A percentile compares a stretch with the other conserved stretches of the same genome.
Evolutionary conservation across 2,797 vertebrate species (phyloP).

Genomic region (Merluccius polli): DNA sequence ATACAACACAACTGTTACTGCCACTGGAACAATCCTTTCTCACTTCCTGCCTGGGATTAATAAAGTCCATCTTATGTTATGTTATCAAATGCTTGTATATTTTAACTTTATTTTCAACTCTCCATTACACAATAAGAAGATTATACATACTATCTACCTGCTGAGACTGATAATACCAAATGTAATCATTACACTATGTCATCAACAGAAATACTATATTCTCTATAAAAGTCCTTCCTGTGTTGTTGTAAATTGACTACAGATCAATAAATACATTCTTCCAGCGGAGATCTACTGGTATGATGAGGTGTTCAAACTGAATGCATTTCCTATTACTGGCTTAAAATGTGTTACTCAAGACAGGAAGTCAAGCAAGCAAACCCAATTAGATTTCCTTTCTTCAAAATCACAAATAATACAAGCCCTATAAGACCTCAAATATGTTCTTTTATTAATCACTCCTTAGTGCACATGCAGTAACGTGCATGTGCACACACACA

Average conservation of each 20-base stretch:
- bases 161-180: conserved; percentile 12
- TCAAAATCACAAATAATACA: background rate
- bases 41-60: background rate
- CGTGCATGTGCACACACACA: background rate
- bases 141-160: conserved; percentile 17
- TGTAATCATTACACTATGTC: conserved; percentile 16
- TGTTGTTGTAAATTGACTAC: conserved; percentile 18
- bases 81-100: background rate
- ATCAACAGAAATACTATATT: background rate
- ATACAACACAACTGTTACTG: conserved; percentile 3
- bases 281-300: conserved; percentile 23
- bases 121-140: conserved; percentile 1
- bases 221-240: background rate
- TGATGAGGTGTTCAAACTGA: conserved; percentile 37
- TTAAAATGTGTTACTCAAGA: background rate
- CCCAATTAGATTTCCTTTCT: background rate
- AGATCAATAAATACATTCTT: conserved; percentile 41
- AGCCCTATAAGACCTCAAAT: background rate
- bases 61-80: background rate
- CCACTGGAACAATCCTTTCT: background rate
- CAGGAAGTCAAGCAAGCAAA: background rate
- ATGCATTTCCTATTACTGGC: conserved; percentile 2
- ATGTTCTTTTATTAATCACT: background rate
- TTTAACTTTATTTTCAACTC: conserved; percentile 3
- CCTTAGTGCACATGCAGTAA: background rate